Percentiles rank a stretch among this genome's conserved stretches.
These are phyloP conservation scores for Thryonomys swinderianus DNA, from an alignment of 2,113 vertebrate species.

Conservation along the genomic window DNA sequence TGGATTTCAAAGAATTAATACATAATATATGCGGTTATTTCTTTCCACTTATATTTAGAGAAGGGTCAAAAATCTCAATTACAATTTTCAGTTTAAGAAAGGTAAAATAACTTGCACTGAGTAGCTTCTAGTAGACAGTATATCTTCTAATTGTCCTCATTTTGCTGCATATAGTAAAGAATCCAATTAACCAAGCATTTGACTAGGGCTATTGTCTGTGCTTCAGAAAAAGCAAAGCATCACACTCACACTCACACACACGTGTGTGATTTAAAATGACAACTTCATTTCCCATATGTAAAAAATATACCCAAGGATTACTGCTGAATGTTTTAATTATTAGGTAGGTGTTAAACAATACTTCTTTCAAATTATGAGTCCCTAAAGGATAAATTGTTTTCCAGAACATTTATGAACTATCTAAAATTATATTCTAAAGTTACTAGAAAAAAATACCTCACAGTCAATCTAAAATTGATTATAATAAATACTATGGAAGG, in stretches of 20 bases:
- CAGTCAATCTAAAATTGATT: slow-evolving; percentile 39
- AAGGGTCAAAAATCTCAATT: neutral
- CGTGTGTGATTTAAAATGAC: neutral
- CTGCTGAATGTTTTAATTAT: slow-evolving; percentile 44
- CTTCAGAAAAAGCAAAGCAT: slow-evolving; percentile 22
- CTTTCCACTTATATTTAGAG: neutral
- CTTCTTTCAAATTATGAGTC: slow-evolving; percentile 50
- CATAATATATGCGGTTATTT: neutral
- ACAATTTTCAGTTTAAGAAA: slow-evolving; percentile 43
- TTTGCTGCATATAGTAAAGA: slow-evolving; percentile 44
- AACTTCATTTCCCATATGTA: neutral
- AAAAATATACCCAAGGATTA: slow-evolving; percentile 48
- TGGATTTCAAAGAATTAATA: slow-evolving; percentile 48
- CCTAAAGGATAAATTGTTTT: slow-evolving; percentile 31
- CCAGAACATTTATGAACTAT: slow-evolving; percentile 11
- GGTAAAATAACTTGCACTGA: slow-evolving; percentile 8
- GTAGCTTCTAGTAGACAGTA: neutral
- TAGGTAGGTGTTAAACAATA: slow-evolving; percentile 33
- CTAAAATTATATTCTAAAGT: slow-evolving; percentile 11
- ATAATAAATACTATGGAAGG: slow-evolving; percentile 30
- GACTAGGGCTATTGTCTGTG: slow-evolving; percentile 7
- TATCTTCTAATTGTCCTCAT: slow-evolving; percentile 4
- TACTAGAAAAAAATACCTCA: neutral
- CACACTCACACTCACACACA: neutral
- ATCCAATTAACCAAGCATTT: slow-evolving; percentile 36